Conservation (phyloP, 2,113 vertebrate species). For the Tetrax tetrax region DNA sequence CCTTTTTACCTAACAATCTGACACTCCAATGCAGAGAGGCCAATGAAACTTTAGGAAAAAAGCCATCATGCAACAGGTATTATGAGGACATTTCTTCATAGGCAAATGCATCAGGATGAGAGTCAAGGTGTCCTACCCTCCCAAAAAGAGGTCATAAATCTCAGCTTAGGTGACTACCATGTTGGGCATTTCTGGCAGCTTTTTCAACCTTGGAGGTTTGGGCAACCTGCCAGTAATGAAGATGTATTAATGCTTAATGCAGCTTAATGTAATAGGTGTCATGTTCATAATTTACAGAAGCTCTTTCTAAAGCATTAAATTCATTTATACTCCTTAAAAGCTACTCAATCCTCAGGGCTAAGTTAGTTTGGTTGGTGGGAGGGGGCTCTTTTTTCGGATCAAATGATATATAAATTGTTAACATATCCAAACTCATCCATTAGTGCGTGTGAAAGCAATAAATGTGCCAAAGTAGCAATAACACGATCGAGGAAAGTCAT, state of each 20-base stretch:
- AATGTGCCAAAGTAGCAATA: conserved; percentile 89
- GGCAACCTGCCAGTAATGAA: conserved; percentile 99
- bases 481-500: conserved; percentile 82
- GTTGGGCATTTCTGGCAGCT: conserved; percentile 80
- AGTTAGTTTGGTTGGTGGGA: conserved; percentile 84
- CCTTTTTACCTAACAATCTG: neutral
- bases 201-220: conserved; percentile 98
- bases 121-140: conserved; percentile 8
- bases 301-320: conserved; percentile 99
- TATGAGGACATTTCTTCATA: conserved; percentile 8
- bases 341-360: conserved; percentile 94
- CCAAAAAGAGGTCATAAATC: conserved; percentile 63
- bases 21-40: neutral
- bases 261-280: conserved; percentile 99
- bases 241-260: conserved; percentile 99
- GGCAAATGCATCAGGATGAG: neutral
- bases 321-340: conserved; percentile 99
- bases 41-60: neutral
- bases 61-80: conserved; percentile 3
- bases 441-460: conserved; percentile 92
- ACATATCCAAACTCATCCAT: conserved; percentile 99
- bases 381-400: conserved; percentile 87
- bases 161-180: conserved; percentile 75
- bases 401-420: conserved; percentile 99
- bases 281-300: conserved; percentile 98